phyloP scores from a whole-genome alignment of 2,888 invertebrate species.

The Carcina quercana region DNA sequence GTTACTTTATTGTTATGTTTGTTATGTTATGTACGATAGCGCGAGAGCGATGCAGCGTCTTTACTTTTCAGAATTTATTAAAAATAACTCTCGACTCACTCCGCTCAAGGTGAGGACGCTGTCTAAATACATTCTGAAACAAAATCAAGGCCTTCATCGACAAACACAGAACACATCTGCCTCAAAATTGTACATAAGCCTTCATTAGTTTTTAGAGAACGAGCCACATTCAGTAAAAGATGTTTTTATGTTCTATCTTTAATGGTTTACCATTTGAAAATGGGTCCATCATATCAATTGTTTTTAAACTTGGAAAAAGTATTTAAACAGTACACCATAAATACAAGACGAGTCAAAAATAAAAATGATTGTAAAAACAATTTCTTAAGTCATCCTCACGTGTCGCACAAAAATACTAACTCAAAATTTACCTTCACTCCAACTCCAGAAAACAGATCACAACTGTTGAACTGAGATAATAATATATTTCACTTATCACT shows the following conservation, averaged over 20 bases:
- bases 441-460: not conserved
- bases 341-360: no score
- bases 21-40: slow-evolving; percentile 11
- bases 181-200: no score
- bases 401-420: no score
- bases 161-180: not conserved
- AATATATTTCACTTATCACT: slow-evolving; percentile 12
- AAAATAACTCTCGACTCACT: slow-evolving; percentile 61
- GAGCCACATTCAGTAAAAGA: no score
- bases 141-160: slow-evolving; percentile 50
- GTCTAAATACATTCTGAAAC: slow-evolving; percentile 58
- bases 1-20: not conserved
- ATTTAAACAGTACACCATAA: no score
- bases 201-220: no score
- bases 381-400: no score
- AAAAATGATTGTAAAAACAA: no score
- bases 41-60: slow-evolving; percentile 29
- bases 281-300: no score
- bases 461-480: not conserved
- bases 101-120: slow-evolving; percentile 64
- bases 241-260: no score
- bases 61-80: slow-evolving; percentile 42
- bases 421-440: slow-evolving; percentile 1
- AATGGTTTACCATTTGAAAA: no score
- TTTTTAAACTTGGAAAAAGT: no score